These are phyloP conservation scores for Zaprionus lachaisei DNA, from an alignment of 1,140 invertebrate genomes.

Conservation along the genomic window DNA sequence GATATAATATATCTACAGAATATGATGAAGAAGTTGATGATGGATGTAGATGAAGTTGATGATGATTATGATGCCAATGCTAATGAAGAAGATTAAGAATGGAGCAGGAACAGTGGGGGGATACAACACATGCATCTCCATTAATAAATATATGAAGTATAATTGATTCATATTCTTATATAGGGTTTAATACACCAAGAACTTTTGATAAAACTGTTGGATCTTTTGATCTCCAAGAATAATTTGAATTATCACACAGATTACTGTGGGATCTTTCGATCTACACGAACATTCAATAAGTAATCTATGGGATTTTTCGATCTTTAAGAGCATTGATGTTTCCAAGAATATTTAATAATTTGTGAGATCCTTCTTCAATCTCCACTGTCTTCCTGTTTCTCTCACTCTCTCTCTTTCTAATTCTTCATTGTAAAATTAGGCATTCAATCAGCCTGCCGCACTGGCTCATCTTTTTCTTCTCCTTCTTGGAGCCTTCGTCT, in stretches of 20 bases:
- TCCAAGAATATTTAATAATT: background rate
- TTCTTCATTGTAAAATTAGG: background rate
- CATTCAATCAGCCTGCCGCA: background rate
- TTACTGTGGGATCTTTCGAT: no score
- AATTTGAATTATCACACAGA: no score
- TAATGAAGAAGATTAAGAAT: constrained; percentile 1
- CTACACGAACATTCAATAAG: no score
- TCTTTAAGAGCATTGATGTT: no score
- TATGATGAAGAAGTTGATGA: background rate
- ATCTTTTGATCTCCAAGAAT: background rate
- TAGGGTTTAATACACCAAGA: background rate
- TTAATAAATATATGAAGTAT: constrained; percentile 49
- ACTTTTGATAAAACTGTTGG: background rate
- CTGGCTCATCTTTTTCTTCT: background rate
- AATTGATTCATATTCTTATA: constrained; percentile 1
- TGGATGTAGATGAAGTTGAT: background rate
- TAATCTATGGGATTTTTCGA: no score
- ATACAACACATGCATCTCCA: constrained; percentile 13
- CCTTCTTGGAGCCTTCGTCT: no score
- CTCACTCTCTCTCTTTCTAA: background rate
- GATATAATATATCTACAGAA: constrained; percentile 1
- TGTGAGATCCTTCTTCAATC: background rate
- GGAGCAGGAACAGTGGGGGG: constrained; percentile 33
- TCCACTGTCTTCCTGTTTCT: background rate
- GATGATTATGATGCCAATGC: background rate